These are phyloP conservation scores for Sphenopsis melanotis DNA, from an alignment of 2,797 vertebrate genomes.

Conservation along the genomic window DNA sequence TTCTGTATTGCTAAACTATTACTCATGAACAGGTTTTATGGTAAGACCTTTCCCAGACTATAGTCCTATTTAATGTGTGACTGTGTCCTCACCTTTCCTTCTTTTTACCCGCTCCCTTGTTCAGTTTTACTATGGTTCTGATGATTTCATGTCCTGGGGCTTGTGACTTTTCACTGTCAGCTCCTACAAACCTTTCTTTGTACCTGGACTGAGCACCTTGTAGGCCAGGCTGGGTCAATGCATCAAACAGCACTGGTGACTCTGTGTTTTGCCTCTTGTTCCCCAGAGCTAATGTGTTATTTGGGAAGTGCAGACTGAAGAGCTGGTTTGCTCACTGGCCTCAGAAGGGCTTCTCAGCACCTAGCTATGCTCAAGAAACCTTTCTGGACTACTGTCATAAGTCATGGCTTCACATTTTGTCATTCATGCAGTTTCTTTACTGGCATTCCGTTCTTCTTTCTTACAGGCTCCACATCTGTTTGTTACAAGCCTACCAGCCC, in stretches of 20 bases:
- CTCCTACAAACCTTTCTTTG: not conserved
- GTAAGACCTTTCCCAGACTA: not conserved
- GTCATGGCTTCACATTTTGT: not conserved
- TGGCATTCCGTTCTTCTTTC: not conserved
- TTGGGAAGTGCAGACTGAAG: not conserved
- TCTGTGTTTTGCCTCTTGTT: not conserved
- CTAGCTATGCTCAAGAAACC: not conserved
- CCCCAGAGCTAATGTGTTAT: not conserved
- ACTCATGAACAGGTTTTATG: not conserved
- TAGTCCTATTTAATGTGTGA: not conserved
- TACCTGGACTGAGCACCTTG: not conserved
- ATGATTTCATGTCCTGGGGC: not conserved
- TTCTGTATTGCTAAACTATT: not conserved
- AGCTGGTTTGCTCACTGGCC: not conserved
- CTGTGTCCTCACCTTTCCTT: not conserved
- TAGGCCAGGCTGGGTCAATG: not conserved
- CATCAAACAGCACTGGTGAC: not conserved
- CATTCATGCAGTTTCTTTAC: not conserved
- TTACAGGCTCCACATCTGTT: constrained; percentile 61
- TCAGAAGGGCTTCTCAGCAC: not conserved
- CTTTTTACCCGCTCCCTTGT: not conserved
- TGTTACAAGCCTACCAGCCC: constrained; percentile 68
- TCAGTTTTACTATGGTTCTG: not conserved
- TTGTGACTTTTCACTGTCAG: not conserved
- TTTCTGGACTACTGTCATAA: not conserved